Evolutionary conservation across 1,140 invertebrate species (phyloP), one percentile per base, ranked within the genome.

Genomic region (Heliconius nattereri): DNA sequence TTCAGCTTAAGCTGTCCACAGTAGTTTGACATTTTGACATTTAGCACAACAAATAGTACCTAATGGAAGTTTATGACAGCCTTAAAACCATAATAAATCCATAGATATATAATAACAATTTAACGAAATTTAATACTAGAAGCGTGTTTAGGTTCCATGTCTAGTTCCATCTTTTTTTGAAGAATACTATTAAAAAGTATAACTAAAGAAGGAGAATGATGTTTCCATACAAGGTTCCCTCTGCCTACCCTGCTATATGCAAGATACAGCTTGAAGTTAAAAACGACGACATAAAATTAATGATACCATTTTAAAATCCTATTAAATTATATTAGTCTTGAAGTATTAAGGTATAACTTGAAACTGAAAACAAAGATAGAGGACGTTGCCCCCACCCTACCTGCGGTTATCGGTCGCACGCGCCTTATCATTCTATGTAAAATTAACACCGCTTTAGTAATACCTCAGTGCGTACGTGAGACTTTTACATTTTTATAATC

Each of bases 351-450:
- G 9, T 19, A 66, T 11, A 71, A 54, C 19, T 71, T 32, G 60
- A 66, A 79, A 76, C 23, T 57, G 32, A 75, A 79, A 79, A 70
- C 3, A 71, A 79, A 40, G 73, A 71, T 72, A 71, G 29, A 45
- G 78, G 78, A 1, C 79, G 71, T 80, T 80, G 79, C 79, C 74
- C 79, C 79, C 75, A 73, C 73, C 74, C 70, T 70, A 78, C 81
- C 81, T 76, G 76, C 66, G 16, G 71, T 78, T 81, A 81, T 81
- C 80, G 76, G 73, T 76, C 80, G 80, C 49, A 78, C 80, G 80
- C 76, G 73, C 70, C 66, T 81, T 81, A 81, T 81, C 80, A 81
- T 20, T 32, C 73, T 13, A 29, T 40, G 75, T 73, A 71, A 77
- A 80, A 80, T 40, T 76, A 80, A 79, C 60, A 75, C 45, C n/a